Evolutionary conservation across 2,797 vertebrate genomes (phyloP), one percentile per base, ranked within the genome.

Genomic region (Strix occidentalis): DNA sequence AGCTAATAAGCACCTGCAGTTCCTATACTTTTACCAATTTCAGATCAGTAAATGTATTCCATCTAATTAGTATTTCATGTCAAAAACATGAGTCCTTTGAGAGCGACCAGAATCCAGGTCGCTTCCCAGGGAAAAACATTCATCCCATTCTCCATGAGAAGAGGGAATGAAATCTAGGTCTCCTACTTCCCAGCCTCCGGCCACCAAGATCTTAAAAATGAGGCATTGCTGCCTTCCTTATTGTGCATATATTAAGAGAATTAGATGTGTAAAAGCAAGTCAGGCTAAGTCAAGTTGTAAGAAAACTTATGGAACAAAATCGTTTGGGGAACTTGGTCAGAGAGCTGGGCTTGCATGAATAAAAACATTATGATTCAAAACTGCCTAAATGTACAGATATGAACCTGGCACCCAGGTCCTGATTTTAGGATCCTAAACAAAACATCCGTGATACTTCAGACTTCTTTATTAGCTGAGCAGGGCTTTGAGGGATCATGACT

Each of bases 171-270:
- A 93, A 93, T 90, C 81, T 90, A 94, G 81, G 84, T 94, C 60
- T 94, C 80, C 46, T 89, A 63, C 31, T 79, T 96, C 31, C 56
- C 71, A 96, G 96, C 79, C 91, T 94, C 82, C 8, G 13, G 87
- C 87, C 91, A 89, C 63, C 19, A 66, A 90, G 57, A 93, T 93
- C 51, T 93, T 79, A 82, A 94, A 95, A 94, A 90, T 66, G 45
- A 72, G 60, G n/a, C 7, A 14, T 63, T 79, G 28, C 37, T 90
- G 24, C 63, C 63, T 50, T 78, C 72, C 84, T 84, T 89, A 50
- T 64, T 84, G 45, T 58, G 85, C 63, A 94, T 89, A 79, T 41
- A 94, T 90, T 96, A 93, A 93, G 54, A 84, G 70, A 95, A 83
- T 84, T 51, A 91, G 54, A 87, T 72, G 63, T 69, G 43, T 46